These are phyloP conservation scores for Phrynocephalus vlangalii DNA, from an alignment of 2,797 vertebrate species.

Conservation along the genomic window DNA sequence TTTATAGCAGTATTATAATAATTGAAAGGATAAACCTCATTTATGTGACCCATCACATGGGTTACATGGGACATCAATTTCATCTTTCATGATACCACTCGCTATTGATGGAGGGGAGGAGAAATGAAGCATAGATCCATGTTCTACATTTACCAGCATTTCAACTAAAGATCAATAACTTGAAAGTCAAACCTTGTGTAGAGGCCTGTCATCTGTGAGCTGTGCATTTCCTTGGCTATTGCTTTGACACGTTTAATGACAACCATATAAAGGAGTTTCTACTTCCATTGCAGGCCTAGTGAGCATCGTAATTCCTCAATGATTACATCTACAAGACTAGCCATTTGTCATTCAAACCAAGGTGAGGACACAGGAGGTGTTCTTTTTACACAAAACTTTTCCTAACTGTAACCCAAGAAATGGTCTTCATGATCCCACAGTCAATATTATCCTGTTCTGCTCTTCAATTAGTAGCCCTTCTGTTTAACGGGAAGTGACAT, in stretches of 20 bases:
- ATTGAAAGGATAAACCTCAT: neutral
- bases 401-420: neutral
- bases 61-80: conserved; percentile 8
- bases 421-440: neutral
- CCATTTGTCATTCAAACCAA: conserved; percentile 8
- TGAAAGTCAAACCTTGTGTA: conserved; percentile 40
- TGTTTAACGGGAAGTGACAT: neutral
- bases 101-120: neutral
- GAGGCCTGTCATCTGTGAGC: neutral
- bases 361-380: neutral
- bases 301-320: conserved; percentile 27
- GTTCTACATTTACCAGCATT: conserved; percentile 35
- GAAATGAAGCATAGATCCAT: neutral
- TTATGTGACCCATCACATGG: neutral
- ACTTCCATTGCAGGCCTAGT: neutral
- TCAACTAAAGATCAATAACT: conserved; percentile 36
- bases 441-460: neutral
- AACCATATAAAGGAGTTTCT: conserved; percentile 8
- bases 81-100: neutral
- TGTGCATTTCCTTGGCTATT: conserved; percentile 19
- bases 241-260: neutral
- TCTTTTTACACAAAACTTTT: neutral
- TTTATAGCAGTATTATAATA: neutral
- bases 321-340: neutral
- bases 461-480: neutral